phyloP scores from a whole-genome alignment of 37 sponge, comb jelly and placozoan genomes.

The Beroe forskalii region DNA sequence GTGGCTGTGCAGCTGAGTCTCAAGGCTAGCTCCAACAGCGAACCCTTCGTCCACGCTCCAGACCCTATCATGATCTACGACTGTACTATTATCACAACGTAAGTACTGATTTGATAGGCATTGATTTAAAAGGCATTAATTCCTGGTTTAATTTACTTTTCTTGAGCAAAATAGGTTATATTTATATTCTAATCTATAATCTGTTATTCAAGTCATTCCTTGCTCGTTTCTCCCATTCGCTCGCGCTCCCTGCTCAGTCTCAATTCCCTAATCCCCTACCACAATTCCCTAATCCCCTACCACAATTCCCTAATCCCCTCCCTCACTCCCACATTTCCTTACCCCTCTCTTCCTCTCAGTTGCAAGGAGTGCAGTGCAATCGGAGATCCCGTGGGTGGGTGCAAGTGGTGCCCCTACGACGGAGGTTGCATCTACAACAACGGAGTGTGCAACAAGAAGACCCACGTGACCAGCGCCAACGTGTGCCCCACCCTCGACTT shows the following conservation, averaged over 20 bases:
- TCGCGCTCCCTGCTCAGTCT: too few species aligned
- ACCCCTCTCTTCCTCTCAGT: too few species aligned
- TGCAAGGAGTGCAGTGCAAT: conserved; percentile 41
- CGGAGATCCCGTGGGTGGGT: not conserved
- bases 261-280: too few species aligned
- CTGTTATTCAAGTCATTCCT: not conserved
- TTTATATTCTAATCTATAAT: not conserved
- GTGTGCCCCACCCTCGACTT: conserved; percentile 43
- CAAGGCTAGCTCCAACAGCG: conserved; percentile 49
- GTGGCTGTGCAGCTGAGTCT: conserved; percentile 41
- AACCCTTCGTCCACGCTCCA: not conserved
- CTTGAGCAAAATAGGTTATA: not conserved
- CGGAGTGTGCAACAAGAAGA: conserved; percentile 6
- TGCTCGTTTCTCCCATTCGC: too few species aligned
- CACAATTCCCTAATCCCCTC: too few species aligned
- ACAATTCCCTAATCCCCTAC: too few species aligned
- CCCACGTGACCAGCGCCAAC: conserved; percentile 50
- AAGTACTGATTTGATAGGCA: not conserved
- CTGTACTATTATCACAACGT: conserved; percentile 24
- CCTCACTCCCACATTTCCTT: too few species aligned
- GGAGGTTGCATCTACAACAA: conserved; percentile 44
- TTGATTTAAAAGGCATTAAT: not conserved
- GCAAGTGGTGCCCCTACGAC: conserved; percentile 63
- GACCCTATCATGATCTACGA: conserved; percentile 28
- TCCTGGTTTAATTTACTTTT: not conserved